Evolutionary conservation across 2,113 vertebrate genomes (phyloP).

Genomic region (Vidua macroura): DNA sequence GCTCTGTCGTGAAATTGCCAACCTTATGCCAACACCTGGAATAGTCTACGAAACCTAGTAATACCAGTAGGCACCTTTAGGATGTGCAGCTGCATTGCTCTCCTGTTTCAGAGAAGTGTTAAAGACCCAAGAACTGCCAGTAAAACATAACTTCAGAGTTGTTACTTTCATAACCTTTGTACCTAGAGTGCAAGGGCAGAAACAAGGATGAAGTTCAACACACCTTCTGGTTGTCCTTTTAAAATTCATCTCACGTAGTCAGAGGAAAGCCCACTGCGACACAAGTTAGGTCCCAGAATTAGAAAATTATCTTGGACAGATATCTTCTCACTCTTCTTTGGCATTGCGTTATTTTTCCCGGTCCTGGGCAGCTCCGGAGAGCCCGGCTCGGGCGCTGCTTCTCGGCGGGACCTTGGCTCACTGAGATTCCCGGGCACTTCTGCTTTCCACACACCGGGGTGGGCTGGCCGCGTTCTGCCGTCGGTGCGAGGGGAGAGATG

Average conservation of each 20-base stretch:
- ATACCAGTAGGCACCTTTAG: background rate
- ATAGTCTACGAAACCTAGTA: background rate
- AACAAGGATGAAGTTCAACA: background rate
- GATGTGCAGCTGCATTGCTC: background rate
- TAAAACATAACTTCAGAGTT: background rate
- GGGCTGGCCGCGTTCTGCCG: too few relatives aligned
- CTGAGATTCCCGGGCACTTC: too few relatives aligned
- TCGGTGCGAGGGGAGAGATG: too few relatives aligned
- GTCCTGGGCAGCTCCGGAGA: too few relatives aligned
- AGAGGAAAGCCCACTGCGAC: background rate
- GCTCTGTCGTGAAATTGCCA: background rate
- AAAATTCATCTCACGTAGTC: background rate
- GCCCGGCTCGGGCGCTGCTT: too few relatives aligned
- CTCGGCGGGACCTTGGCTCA: too few relatives aligned
- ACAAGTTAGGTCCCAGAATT: background rate
- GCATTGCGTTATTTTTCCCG: too few relatives aligned
- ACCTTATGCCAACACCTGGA: background rate
- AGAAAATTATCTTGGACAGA: background rate
- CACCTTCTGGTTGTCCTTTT: background rate
- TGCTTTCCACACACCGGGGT: too few relatives aligned
- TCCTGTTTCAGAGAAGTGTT: background rate
- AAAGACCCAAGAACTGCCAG: background rate
- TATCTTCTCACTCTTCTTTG: conserved; percentile 7
- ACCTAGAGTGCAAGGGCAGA: background rate
- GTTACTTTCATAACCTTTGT: background rate